A percentile compares a stretch with the other conserved stretches of the same genome.
These are phyloP conservation scores for Drosophila arizonae DNA, from an alignment of 1,140 invertebrate genomes.

Conservation along the genomic window DNA sequence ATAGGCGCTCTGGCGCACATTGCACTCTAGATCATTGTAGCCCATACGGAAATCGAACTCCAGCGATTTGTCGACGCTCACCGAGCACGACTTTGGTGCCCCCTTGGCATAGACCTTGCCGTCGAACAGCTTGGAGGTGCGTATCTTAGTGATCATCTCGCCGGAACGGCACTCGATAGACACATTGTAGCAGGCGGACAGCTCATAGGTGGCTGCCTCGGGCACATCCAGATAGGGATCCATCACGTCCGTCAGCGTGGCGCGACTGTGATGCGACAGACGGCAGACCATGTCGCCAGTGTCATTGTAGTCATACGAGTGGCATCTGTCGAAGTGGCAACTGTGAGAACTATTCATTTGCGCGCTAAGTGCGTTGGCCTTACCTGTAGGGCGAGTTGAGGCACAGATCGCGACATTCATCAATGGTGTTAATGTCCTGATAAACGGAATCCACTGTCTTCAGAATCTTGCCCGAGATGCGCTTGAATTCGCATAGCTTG, in stretches of 20 bases:
- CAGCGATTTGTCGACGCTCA: constrained; percentile 92
- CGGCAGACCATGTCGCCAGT: constrained; percentile 96
- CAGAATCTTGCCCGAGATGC: constrained; percentile 92
- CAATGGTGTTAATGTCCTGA: constrained; percentile 92
- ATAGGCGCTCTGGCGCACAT: constrained; percentile 92
- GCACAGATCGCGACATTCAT: constrained; percentile 94
- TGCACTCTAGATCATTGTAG: constrained; percentile 95
- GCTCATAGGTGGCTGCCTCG: constrained; percentile 94
- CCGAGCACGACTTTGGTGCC: constrained; percentile 95
- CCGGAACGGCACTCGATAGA: constrained; percentile 95
- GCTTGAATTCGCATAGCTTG: constrained; percentile 96
- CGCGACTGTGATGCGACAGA: constrained; percentile 93
- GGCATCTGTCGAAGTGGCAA: constrained; percentile 85
- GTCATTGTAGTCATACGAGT: constrained; percentile 96
- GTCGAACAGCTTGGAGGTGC: constrained; percentile 95
- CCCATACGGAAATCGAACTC: constrained; percentile 95
- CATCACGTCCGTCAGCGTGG: constrained; percentile 94
- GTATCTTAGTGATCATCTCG: constrained; percentile 96
- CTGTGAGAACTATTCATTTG: not conserved
- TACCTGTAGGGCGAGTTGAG: constrained; percentile 91
- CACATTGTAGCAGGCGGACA: constrained; percentile 97
- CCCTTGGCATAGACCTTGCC: constrained; percentile 97
- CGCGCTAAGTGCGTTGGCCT: not conserved
- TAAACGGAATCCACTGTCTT: constrained; percentile 97
- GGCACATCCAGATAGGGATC: constrained; percentile 95